Conservation (phyloP, 1,140 invertebrate species). For the Colletes gigas region DNA sequence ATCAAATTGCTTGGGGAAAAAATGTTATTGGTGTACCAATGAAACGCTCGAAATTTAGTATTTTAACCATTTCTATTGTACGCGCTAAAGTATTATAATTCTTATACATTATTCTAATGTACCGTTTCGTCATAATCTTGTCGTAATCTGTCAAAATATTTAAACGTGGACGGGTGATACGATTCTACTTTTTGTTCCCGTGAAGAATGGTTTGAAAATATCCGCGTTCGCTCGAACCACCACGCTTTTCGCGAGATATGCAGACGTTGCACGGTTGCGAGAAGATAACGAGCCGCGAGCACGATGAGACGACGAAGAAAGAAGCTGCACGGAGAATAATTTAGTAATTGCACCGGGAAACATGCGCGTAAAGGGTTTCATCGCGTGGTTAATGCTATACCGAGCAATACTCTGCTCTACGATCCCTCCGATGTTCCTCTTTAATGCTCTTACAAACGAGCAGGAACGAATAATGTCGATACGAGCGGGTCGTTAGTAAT, state of each 20-base stretch:
- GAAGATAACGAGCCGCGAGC: conserved; percentile 13
- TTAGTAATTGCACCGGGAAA: conserved; percentile 20
- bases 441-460: neutral
- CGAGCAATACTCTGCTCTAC: conserved; percentile 4
- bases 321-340: conserved; percentile 5
- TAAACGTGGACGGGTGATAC: no score
- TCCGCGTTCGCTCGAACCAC: no score
- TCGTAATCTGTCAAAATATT: no score
- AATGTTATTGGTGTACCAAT: no score
- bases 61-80: no score
- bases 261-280: neutral
- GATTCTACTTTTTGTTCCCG: no score
- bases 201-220: no score
- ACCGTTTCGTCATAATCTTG: no score
- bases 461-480: neutral
- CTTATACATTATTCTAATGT: no score
- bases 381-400: conserved; percentile 20
- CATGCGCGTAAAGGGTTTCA: conserved; percentile 21
- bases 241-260: neutral
- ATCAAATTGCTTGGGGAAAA: no score
- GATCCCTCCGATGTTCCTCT: neutral
- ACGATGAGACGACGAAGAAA: neutral
- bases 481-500: neutral
- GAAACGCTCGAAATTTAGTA: no score
- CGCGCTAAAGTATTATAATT: no score